These are phyloP conservation scores for Orgyia antiqua DNA, from an alignment of 2,888 invertebrate species.

Conservation along the genomic window DNA sequence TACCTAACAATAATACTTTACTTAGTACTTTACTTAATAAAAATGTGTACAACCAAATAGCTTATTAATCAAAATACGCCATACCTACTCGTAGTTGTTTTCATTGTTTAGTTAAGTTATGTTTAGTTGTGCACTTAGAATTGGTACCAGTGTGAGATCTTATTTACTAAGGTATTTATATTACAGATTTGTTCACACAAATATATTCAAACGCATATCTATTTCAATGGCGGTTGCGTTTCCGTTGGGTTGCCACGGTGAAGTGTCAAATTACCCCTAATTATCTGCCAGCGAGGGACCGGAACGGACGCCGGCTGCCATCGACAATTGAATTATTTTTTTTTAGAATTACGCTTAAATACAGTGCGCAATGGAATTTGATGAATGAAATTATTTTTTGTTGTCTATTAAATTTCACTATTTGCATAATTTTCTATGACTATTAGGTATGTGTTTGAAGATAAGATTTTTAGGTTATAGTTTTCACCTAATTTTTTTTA, in stretches of 20 bases:
- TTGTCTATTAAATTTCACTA: constrained; percentile 25
- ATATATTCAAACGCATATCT: constrained; percentile 25
- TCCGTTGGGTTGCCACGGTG: constrained; percentile 32
- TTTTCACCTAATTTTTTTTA: constrained; percentile 6
- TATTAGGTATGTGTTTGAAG: constrained; percentile 10
- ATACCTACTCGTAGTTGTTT: no score
- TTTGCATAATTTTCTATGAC: constrained; percentile 22
- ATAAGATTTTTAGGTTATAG: constrained; percentile 7
- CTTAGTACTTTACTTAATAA: no score
- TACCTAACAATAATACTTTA: no score
- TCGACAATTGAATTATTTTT: constrained; percentile 32
- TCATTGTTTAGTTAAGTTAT: no score
- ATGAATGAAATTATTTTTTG: constrained; percentile 17
- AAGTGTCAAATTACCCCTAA: constrained; percentile 49
- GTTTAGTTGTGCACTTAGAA: no score
- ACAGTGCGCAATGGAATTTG: constrained; percentile 29
- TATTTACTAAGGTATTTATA: constrained; percentile 1
- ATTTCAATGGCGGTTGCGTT: constrained; percentile 31
- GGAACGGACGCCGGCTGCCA: constrained; percentile 33
- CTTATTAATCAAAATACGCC: no score
- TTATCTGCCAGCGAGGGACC: constrained; percentile 37
- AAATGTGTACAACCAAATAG: no score
- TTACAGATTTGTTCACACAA: constrained; percentile 17
- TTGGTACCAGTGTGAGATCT: no score
- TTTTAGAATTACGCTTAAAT: constrained; percentile 31